Base-by-base conservation (phyloP, 2,113 vertebrate species). In the Hippocampus guttulatus region DNA sequence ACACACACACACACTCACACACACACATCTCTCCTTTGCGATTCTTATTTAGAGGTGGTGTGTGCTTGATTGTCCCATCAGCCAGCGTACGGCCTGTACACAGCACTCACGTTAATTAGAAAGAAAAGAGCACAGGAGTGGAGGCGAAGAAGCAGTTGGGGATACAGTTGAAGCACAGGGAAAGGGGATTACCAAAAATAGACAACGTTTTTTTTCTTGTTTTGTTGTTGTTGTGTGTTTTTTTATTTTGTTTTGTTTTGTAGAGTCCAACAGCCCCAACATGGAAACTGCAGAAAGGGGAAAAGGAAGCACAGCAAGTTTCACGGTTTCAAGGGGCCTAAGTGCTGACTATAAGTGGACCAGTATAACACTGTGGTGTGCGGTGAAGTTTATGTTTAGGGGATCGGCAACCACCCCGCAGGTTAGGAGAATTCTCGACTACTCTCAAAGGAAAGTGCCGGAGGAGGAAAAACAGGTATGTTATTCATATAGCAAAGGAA, bases 81-180 rank as follows among this genome's bases (percentile, higher is more conserved):
- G 75, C 72, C 78, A 43, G 54, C 71, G 73, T 79, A 78, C 70
- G 52, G 67, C 80, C 3, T 84, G 76, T 82, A 84, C 82, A 83
- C 82, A 79, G 79, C 83, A 73, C 83, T 85, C 81, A 69, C 73
- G 41, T 85, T 88, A 91, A 90, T 89, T 90, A 90, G 85, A 88
- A 88, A 79, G 82, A 68, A 68, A 76, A 84, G 82, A 85, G 81
- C 69, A 84, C 81, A 82, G 60, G 60, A 79, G 70, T 49, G 14
- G 43, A 80, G 71, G 61, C 78, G 63, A 73, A 73, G 63, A 79
- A 80, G 77, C 67, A 69, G 80, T 55, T 73, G 70, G 76, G 72
- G 70, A 78, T 75, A 63, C 45, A 77, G 75, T 70, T 43, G 71
- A 81, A 74, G 71, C 69, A 18, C 64, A 55, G 74, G 80, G 73